A percentile compares a stretch with the other conserved stretches of the same genome.
Evolutionary conservation across 2,797 vertebrate genomes (phyloP).

Genomic region (Fistularia commersonii): DNA sequence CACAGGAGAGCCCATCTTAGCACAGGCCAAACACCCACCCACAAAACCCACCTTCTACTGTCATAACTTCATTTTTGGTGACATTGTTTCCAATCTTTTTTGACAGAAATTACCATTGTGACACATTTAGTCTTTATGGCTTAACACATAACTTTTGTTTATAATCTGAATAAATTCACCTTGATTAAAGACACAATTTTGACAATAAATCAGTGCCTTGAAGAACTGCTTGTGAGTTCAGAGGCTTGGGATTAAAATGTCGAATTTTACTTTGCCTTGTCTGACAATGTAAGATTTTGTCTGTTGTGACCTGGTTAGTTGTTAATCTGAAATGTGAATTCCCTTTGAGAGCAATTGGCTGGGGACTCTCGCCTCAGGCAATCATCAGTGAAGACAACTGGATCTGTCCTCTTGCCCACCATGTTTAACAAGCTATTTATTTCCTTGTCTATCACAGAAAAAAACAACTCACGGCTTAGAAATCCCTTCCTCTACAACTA

Average conservation of each 20-base stretch:
- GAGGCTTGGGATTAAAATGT: too few species aligned
- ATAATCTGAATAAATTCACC: not conserved
- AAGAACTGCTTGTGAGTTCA: not conserved
- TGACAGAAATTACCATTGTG: too few species aligned
- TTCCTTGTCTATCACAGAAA: constrained; percentile 25
- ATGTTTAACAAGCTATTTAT: constrained; percentile 65
- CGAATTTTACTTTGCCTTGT: constrained; percentile 38
- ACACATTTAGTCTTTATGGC: too few species aligned
- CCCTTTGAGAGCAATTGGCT: constrained; percentile 77
- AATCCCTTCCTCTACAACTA: too few species aligned
- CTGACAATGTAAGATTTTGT: constrained; percentile 36
- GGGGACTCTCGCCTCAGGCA: constrained; percentile 79
- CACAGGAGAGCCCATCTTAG: constrained; percentile 58
- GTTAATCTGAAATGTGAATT: constrained; percentile 73
- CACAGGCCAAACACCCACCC: constrained; percentile 54
- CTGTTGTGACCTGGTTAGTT: constrained; percentile 69
- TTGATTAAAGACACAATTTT: not conserved
- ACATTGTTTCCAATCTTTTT: constrained; percentile 5
- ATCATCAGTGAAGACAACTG: constrained; percentile 77
- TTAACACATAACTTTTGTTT: too few species aligned
- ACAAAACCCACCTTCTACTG: constrained; percentile 36
- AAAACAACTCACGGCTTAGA: not conserved
- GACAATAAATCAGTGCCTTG: constrained; percentile 19
- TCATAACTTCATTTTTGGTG: constrained; percentile 26
- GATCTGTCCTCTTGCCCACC: constrained; percentile 72